A percentile compares a stretch with the other conserved stretches of the same genome.
Evolutionary conservation across 2,113 vertebrate species (phyloP).

Genomic region (Chamaetylas fuelleborni): DNA sequence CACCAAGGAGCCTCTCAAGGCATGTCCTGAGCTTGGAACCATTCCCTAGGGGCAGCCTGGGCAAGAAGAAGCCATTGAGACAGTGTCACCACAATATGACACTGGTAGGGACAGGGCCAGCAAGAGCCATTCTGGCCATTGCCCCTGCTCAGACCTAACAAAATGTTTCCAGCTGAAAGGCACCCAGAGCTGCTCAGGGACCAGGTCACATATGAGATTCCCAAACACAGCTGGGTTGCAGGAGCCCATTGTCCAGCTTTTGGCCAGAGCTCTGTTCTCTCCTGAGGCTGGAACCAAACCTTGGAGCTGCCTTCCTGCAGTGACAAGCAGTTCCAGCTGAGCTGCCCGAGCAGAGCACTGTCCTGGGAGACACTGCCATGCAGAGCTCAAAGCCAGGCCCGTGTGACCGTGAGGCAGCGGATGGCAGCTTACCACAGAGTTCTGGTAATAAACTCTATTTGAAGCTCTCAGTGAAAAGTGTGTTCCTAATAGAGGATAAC

Average conservation of each 20-base stretch:
- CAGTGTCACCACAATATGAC: not conserved
- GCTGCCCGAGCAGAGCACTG: not conserved
- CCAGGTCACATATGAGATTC: fast-evolving
- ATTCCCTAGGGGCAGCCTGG: not conserved
- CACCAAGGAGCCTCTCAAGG: not conserved
- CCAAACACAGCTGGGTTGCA: not conserved
- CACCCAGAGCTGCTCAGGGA: too few species aligned
- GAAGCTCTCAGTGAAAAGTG: conserved; percentile 75
- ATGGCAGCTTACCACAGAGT: conserved; percentile 62
- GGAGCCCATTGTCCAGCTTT: not conserved
- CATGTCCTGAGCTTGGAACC: not conserved
- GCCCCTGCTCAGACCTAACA: not conserved
- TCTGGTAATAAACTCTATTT: conserved; percentile 67
- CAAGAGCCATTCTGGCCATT: not conserved
- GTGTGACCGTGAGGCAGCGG: not conserved
- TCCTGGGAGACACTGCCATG: not conserved
- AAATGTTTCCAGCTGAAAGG: not conserved
- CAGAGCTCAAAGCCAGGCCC: conserved; percentile 40
- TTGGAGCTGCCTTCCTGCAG: not conserved
- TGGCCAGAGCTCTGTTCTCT: not conserved
- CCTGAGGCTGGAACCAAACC: not conserved
- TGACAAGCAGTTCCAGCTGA: fast-evolving
- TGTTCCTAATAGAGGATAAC: conserved; percentile 79
- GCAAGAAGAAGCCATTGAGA: not conserved
- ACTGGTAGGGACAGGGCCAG: not conserved